Percentiles rank a stretch among this genome's conserved stretches.
phyloP scores from a whole-genome alignment of 2,888 invertebrate species.

The Chamaedrilus cognettii region DNA sequence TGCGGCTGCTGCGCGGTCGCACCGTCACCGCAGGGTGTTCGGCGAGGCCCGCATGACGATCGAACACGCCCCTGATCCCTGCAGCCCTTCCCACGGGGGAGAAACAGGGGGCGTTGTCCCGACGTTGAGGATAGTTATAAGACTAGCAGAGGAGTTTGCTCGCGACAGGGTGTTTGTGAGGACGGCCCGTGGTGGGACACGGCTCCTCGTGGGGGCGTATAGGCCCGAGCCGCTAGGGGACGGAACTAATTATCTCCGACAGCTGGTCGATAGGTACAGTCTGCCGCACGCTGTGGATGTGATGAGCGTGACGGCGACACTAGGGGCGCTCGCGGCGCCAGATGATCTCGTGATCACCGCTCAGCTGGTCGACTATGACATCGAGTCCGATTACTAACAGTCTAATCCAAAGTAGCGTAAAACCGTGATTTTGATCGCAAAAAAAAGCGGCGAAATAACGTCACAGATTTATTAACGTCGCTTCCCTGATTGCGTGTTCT shows the following conservation, averaged over 20 bases:
- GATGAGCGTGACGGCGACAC: background rate
- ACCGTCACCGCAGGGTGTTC: background rate
- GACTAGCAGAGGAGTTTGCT: constrained; percentile 18
- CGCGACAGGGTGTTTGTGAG: constrained; percentile 13
- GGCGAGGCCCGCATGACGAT: constrained; percentile 3
- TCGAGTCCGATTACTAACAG: background rate
- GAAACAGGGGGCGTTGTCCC: background rate
- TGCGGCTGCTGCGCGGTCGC: background rate
- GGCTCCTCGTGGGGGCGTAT: constrained; percentile 19
- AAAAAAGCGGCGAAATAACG: too few species aligned
- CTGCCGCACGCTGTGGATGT: constrained; percentile 26
- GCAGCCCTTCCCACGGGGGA: background rate
- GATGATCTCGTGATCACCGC: constrained; percentile 15
- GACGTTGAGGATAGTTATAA: constrained; percentile 4
- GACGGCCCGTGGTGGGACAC: constrained; percentile 16
- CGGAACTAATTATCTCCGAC: constrained; percentile 22
- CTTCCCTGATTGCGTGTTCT: too few species aligned
- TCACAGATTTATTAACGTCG: too few species aligned
- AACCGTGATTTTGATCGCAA: background rate
- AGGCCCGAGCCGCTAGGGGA: constrained; percentile 26
- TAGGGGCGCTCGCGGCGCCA: background rate
- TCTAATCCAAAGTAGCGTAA: too few species aligned
- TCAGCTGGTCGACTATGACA: constrained; percentile 5
- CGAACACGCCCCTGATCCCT: background rate
- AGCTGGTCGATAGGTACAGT: constrained; percentile 18